phyloP scores from a whole-genome alignment of 1,140 invertebrate species.

The Daktulosphaira vitifoliae region DNA sequence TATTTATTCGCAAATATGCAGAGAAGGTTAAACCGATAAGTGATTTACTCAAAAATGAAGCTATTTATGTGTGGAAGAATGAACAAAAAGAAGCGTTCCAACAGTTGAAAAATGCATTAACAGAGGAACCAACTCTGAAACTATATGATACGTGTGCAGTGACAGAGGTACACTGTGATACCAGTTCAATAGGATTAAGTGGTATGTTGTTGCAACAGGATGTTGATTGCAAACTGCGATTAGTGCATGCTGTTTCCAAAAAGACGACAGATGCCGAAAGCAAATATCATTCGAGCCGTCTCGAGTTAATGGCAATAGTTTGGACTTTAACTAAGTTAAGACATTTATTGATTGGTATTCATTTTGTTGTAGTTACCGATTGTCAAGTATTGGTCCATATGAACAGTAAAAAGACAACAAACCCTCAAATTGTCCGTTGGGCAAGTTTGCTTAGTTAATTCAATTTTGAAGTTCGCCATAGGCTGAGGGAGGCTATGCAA shows the following conservation, averaged over 20 bases:
- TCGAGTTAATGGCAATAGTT: no score
- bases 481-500: constrained; percentile 38
- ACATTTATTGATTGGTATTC: background rate
- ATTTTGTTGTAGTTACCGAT: background rate
- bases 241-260: no score
- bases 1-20: background rate
- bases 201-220: constrained; percentile 9
- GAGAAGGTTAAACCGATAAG: background rate
- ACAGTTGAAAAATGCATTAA: constrained; percentile 30
- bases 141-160: background rate
- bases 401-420: constrained; percentile 34
- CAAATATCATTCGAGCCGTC: no score
- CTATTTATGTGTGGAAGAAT: background rate
- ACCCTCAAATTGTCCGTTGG: constrained; percentile 41
- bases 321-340: no score
- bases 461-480: constrained; percentile 38
- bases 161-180: constrained; percentile 24
- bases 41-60: background rate
- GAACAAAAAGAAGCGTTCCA: background rate
- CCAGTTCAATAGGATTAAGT: background rate
- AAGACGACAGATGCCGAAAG: background rate
- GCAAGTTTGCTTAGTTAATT: constrained; percentile 40
- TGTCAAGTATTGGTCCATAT: constrained; percentile 16
- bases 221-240: no score
- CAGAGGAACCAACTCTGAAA: background rate